Conservation (phyloP, 2,888 invertebrate species). For the Ethmia dodecea region DNA sequence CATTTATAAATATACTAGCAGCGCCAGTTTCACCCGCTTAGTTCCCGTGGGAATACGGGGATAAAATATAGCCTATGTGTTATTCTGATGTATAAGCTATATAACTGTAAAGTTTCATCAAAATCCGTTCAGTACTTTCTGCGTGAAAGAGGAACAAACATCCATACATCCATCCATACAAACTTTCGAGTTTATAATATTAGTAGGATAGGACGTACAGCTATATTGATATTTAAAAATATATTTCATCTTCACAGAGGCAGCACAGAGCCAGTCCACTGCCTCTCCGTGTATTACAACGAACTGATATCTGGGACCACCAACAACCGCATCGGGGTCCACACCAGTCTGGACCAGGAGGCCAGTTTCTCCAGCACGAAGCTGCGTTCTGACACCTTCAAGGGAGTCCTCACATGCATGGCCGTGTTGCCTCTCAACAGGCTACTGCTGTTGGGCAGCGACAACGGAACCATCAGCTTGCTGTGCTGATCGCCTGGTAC, state of each 20-base stretch:
- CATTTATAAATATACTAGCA: too few species aligned
- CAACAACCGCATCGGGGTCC: slow-evolving; percentile 93
- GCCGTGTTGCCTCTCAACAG: slow-evolving; percentile 93
- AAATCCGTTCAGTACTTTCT: too few species aligned
- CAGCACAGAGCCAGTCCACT: slow-evolving; percentile 94
- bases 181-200: too few species aligned
- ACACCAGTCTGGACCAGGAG: slow-evolving; percentile 83
- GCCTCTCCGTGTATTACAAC: slow-evolving; percentile 86
- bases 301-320: slow-evolving; percentile 95
- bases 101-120: too few species aligned
- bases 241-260: slow-evolving; percentile 80
- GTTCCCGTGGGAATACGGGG: too few species aligned
- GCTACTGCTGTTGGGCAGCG: slow-evolving; percentile 92
- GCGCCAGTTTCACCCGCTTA: too few species aligned
- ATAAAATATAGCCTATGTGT: too few species aligned
- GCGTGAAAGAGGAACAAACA: too few species aligned
- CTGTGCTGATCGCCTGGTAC: slow-evolving; percentile 79
- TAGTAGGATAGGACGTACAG: too few species aligned
- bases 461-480: slow-evolving; percentile 90
- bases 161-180: too few species aligned
- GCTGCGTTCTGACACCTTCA: slow-evolving; percentile 92
- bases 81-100: too few species aligned
- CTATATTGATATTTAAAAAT: too few species aligned
- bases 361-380: slow-evolving; percentile 90
- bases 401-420: slow-evolving; percentile 94